Percentiles rank a stretch among this genome's conserved stretches.
Conservation (phyloP, 2,797 vertebrate genomes). For the Poeciliopsis turneri region DNA sequence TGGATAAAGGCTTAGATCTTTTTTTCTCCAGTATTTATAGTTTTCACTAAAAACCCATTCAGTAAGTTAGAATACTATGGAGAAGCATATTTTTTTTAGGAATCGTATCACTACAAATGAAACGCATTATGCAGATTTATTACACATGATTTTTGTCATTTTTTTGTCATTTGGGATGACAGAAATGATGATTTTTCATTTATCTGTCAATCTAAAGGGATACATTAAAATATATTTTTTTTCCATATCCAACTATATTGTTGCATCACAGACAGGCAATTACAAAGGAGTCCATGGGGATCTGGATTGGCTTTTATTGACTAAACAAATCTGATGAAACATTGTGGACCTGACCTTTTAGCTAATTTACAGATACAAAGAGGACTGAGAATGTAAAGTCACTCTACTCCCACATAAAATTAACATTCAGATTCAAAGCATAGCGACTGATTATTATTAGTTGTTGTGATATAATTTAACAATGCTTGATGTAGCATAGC, state of each 20-base stretch:
- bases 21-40: background rate
- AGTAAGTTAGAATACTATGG: too few species aligned
- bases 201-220: conserved; percentile 73
- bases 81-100: too few species aligned
- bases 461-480: background rate
- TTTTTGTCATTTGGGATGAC: too few species aligned
- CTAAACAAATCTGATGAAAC: conserved; percentile 83
- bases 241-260: conserved; percentile 80
- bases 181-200: too few species aligned
- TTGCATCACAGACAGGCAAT: conserved; percentile 60
- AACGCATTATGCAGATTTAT: too few species aligned
- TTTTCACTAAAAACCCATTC: background rate
- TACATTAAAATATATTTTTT: conserved; percentile 58
- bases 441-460: background rate
- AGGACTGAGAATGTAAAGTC: conserved; percentile 54
- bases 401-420: conserved; percentile 26
- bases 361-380: conserved; percentile 59
- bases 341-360: conserved; percentile 83
- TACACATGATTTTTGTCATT: too few species aligned
- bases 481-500: background rate
- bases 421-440: background rate
- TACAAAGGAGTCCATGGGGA: conserved; percentile 25
- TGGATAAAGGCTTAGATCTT: background rate
- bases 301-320: conserved; percentile 77
- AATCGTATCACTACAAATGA: too few species aligned